Evolutionary conservation across 1,140 invertebrate genomes (phyloP).

Genomic region (Drosophila dunni): DNA sequence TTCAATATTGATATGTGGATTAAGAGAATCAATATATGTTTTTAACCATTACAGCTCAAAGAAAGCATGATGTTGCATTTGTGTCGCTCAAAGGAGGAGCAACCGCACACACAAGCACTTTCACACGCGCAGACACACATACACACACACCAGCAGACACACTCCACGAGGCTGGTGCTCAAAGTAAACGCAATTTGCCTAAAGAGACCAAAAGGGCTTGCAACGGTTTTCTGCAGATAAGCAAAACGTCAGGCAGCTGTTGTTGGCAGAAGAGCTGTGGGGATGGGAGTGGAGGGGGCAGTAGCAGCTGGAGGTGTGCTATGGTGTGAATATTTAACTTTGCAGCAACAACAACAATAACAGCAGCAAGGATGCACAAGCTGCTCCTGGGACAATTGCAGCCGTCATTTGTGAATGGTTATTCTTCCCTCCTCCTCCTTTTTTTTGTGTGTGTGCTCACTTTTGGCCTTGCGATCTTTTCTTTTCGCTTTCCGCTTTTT

Average conservation of each 20-base stretch:
- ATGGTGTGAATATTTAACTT: conserved; percentile 63
- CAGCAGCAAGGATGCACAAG: conserved; percentile 43
- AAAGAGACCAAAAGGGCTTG: conserved; percentile 59
- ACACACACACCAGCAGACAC: not conserved
- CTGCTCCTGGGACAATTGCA: conserved; percentile 63
- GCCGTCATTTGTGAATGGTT: conserved; percentile 55
- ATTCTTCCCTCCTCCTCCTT: not conserved
- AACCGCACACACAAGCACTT: too few relatives aligned
- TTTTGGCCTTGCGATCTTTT: conserved; percentile 16
- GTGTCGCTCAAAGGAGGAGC: conserved; percentile 10
- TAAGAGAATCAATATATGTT: not conserved
- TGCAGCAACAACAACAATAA: conserved; percentile 32
- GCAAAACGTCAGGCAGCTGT: conserved; percentile 60
- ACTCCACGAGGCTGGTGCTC: conserved; percentile 16
- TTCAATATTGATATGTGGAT: not conserved
- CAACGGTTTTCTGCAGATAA: conserved; percentile 64
- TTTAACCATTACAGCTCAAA: not conserved
- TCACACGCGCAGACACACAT: too few relatives aligned
- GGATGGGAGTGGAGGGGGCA: not conserved
- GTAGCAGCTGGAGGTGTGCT: not conserved
- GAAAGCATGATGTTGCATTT: conserved; percentile 11
- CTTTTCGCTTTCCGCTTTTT: conserved; percentile 28
- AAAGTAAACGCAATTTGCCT: conserved; percentile 59
- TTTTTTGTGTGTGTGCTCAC: conserved; percentile 2
- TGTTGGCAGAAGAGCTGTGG: conserved; percentile 1